A percentile compares a stretch with the other conserved stretches of the same genome.
phyloP scores from a whole-genome alignment of 2,797 vertebrate genomes.

The Gambusia yucatana region DNA sequence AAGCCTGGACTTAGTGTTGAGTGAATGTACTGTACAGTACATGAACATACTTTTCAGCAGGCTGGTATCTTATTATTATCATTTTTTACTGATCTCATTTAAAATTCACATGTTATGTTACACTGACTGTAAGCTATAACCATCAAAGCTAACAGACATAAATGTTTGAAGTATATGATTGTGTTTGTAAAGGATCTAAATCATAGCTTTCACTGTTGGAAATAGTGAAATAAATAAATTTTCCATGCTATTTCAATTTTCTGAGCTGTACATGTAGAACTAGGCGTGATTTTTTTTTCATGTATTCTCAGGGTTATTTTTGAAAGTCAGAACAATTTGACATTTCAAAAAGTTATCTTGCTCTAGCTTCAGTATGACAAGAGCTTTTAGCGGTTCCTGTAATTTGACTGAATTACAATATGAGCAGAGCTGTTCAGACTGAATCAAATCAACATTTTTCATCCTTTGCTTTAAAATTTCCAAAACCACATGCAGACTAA shows the following conservation, averaged over 20 bases:
- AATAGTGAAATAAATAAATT: neutral
- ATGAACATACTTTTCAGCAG: neutral
- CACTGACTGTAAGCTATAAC: neutral
- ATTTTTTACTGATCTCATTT: neutral
- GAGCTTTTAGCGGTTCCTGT: slow-evolving; percentile 12
- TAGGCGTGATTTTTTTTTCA: neutral
- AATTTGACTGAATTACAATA: slow-evolving; percentile 14
- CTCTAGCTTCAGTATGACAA: slow-evolving; percentile 6
- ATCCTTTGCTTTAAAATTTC: slow-evolving; percentile 37
- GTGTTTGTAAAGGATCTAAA: neutral
- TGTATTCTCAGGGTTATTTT: neutral
- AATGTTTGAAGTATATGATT: neutral
- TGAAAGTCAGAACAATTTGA: slow-evolving; percentile 4
- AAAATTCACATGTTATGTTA: neutral
- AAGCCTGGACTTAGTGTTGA: neutral
- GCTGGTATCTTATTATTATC: neutral
- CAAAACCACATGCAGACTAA: slow-evolving; percentile 49
- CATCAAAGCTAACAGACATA: neutral
- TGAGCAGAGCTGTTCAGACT: slow-evolving; percentile 8
- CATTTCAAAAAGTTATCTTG: slow-evolving; percentile 11
- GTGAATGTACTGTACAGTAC: neutral
- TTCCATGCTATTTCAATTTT: neutral
- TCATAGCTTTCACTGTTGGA: neutral
- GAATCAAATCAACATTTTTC: slow-evolving; percentile 29
- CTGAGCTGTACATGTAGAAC: neutral